These are phyloP conservation scores for Digitonthophagus gazella DNA, from an alignment of 2,888 invertebrate species.

Conservation along the genomic window DNA sequence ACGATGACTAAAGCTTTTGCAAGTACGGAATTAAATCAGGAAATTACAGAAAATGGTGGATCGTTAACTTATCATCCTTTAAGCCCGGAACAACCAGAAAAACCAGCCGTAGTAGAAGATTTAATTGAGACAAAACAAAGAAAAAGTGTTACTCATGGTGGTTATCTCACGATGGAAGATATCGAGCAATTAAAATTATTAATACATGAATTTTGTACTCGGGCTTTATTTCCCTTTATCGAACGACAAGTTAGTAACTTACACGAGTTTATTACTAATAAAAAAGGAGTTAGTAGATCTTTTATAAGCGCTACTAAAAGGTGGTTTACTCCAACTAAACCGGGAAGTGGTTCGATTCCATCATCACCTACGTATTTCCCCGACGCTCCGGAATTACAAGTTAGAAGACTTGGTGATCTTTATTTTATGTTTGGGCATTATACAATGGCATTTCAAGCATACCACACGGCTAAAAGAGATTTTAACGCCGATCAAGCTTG, in stretches of 20 bases:
- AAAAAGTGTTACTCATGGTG: conserved; percentile 59
- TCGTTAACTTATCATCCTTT: conserved; percentile 65
- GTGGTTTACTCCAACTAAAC: conserved; percentile 91
- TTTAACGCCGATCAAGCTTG: conserved; percentile 96
- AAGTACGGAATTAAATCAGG: conserved; percentile 12
- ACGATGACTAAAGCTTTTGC: conserved; percentile 32
- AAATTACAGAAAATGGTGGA: conserved; percentile 5
- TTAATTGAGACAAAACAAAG: neutral
- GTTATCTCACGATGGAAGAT: conserved; percentile 76
- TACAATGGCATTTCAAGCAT: conserved; percentile 86
- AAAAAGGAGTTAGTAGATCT: conserved; percentile 91
- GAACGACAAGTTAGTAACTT: conserved; percentile 83
- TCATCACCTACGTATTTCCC: conserved; percentile 63
- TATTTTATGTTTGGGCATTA: conserved; percentile 96
- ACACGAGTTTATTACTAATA: conserved; percentile 77
- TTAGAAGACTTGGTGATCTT: conserved; percentile 89
- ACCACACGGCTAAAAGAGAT: conserved; percentile 96
- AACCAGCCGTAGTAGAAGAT: conserved; percentile 28
- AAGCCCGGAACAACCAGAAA: conserved; percentile 64
- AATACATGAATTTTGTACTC: conserved; percentile 81
- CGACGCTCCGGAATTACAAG: conserved; percentile 88
- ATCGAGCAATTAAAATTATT: conserved; percentile 81
- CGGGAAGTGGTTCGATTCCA: conserved; percentile 52
- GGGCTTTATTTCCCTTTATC: conserved; percentile 85
- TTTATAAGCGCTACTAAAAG: conserved; percentile 92